A percentile compares a stretch with the other conserved stretches of the same genome.
Evolutionary conservation across 2,113 vertebrate species (phyloP).

Genomic region (Panthera leo): DNA sequence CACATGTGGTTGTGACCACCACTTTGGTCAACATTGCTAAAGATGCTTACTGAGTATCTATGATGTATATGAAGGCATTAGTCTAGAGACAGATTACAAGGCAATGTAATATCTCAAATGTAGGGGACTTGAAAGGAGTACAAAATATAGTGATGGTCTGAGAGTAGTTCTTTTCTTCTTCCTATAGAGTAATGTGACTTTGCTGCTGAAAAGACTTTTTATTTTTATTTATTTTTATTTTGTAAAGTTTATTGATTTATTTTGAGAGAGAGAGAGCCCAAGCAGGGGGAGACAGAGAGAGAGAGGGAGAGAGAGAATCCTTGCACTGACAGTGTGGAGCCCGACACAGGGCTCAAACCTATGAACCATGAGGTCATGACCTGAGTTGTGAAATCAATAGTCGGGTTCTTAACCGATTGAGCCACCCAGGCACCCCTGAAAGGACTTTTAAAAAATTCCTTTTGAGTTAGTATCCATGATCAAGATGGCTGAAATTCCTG

Average conservation of each 20-base stretch:
- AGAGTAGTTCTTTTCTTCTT: not conserved
- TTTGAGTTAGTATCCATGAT: not conserved
- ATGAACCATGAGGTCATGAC: not conserved
- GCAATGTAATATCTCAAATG: not conserved
- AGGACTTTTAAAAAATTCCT: slow-evolving; percentile 14
- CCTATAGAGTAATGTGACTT: not conserved
- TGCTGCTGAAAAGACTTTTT: not conserved
- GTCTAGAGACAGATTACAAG: not conserved
- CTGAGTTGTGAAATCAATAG: not conserved
- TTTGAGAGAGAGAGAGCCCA: not conserved
- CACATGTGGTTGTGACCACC: not conserved
- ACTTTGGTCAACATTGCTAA: not conserved
- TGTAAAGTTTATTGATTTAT: not conserved
- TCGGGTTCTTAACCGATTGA: not conserved
- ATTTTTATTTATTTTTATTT: not conserved
- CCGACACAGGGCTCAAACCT: not conserved
- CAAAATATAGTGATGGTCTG: not conserved
- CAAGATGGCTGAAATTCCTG: not conserved
- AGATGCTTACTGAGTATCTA: not conserved
- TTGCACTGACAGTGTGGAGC: not conserved
- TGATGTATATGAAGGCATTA: not conserved
- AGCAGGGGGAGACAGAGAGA: not conserved
- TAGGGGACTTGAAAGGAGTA: not conserved
- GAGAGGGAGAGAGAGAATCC: not conserved
- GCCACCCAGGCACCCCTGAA: not conserved